phyloP scores from a whole-genome alignment of 2,113 vertebrate genomes.

The Ciconia maguari region DNA sequence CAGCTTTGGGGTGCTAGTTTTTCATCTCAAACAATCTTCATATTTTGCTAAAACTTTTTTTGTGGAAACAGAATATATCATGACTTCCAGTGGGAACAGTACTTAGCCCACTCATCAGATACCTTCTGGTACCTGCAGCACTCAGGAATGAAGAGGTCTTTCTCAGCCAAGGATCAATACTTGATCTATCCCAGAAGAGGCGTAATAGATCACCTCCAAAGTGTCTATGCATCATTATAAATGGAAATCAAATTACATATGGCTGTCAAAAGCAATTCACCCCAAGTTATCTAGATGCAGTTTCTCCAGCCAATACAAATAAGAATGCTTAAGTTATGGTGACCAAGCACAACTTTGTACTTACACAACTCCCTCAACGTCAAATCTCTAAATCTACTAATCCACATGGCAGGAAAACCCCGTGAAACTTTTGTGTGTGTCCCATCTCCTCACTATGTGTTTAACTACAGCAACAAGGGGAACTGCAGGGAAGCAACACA shows the following conservation, averaged over 20 bases:
- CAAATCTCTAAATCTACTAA: neutral
- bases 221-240: neutral
- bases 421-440: neutral
- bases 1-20: neutral
- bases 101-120: neutral
- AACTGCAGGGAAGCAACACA: neutral
- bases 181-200: neutral
- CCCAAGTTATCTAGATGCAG: neutral
- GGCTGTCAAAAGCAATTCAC: slow-evolving; percentile 50
- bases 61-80: neutral
- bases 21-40: neutral
- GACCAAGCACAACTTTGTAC: neutral
- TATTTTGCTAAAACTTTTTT: neutral
- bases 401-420: neutral
- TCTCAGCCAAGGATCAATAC: neutral
- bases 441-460: neutral
- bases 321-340: neutral
- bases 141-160: neutral
- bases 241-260: neutral
- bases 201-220: neutral
- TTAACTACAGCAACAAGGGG: fast-evolving
- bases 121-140: neutral
- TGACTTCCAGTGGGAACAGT: neutral
- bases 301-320: slow-evolving; percentile 16
- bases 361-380: neutral